These are phyloP conservation scores for Stictocephala bisonia DNA, from an alignment of 2,888 invertebrate species.

Conservation along the genomic window DNA sequence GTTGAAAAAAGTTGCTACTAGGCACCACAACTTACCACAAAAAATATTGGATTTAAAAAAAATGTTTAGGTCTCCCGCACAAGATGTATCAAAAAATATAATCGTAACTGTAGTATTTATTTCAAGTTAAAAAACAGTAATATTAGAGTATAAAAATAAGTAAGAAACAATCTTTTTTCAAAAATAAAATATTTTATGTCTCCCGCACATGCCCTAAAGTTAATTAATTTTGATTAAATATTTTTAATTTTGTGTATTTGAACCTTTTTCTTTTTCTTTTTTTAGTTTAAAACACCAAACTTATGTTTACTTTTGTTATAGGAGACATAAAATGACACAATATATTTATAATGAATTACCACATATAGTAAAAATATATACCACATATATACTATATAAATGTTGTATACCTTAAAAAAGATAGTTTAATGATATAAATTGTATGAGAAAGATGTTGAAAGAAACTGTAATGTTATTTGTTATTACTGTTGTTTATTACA, in stretches of 20 bases:
- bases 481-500: too few species aligned
- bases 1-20: too few species aligned
- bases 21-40: too few species aligned
- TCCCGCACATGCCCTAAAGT: slow-evolving; percentile 1
- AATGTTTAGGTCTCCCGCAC: too few species aligned
- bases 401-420: too few species aligned
- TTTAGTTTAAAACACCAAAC: background rate
- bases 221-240: background rate
- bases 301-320: background rate
- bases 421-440: too few species aligned
- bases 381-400: background rate
- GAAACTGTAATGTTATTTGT: too few species aligned
- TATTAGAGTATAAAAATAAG: background rate
- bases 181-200: background rate
- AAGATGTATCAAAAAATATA: background rate
- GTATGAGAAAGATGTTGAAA: too few species aligned
- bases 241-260: background rate
- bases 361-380: background rate
- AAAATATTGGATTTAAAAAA: too few species aligned
- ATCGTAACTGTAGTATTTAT: background rate
- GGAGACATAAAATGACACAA: background rate
- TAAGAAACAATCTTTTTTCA: background rate
- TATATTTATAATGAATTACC: background rate
- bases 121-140: background rate
- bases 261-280: background rate